phyloP scores from a whole-genome alignment of 1,140 invertebrate species.

The Eupristina koningsbergeri region DNA sequence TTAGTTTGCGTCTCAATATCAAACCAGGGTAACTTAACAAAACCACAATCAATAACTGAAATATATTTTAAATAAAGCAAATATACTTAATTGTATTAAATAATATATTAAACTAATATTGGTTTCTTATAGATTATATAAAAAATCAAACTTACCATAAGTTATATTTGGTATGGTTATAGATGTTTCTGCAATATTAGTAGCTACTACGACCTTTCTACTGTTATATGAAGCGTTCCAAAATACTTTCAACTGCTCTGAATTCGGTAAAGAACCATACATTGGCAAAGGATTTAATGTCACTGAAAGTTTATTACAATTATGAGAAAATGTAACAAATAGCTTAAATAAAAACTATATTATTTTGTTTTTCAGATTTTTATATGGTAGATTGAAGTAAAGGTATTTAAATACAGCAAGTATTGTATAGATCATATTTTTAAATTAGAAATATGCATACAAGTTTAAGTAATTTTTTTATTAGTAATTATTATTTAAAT shows the following conservation, averaged over 20 bases:
- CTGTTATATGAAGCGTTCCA: constrained; percentile 81
- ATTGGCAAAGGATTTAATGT: constrained; percentile 90
- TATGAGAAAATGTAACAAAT: background rate
- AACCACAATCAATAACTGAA: constrained; percentile 95
- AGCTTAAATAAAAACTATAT: background rate
- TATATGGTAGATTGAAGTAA: background rate
- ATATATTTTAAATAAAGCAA: background rate
- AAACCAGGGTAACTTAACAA: constrained; percentile 95
- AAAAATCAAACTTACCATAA: constrained; percentile 78
- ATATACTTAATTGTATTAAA: background rate
- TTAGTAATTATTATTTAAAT: too few relatives aligned
- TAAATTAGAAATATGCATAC: too few relatives aligned
- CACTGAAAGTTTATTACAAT: constrained; percentile 64
- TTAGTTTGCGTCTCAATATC: constrained; percentile 89
- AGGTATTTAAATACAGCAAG: too few relatives aligned
- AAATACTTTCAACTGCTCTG: constrained; percentile 92
- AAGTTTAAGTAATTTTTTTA: too few relatives aligned
- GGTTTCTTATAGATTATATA: too few relatives aligned
- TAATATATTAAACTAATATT: too few relatives aligned
- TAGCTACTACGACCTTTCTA: constrained; percentile 94
- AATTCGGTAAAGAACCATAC: constrained; percentile 90
- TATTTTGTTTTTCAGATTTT: background rate
- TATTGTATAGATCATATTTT: too few relatives aligned
- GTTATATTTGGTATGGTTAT: constrained; percentile 89
- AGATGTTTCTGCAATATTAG: constrained; percentile 98